Percentiles rank a stretch among this genome's conserved stretches.
phyloP scores from a whole-genome alignment of 2,113 vertebrate genomes.

The Notothenia coriiceps region DNA sequence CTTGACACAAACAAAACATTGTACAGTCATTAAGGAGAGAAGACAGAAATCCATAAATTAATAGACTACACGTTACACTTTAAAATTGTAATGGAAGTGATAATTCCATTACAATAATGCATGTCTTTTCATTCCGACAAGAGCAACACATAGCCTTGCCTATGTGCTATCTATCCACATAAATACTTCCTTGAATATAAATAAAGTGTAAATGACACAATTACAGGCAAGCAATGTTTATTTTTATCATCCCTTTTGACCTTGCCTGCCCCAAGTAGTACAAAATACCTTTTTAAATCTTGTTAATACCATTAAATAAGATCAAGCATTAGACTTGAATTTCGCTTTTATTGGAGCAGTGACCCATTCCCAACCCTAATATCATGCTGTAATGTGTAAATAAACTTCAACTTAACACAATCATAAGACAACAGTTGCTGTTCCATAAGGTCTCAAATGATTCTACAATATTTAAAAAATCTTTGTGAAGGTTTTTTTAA shows the following conservation, averaged over 20 bases:
- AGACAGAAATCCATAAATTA: background rate
- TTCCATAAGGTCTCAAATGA: background rate
- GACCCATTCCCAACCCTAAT: background rate
- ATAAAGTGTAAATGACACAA: too few species aligned
- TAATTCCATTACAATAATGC: background rate
- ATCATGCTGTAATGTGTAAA: background rate
- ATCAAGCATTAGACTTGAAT: background rate
- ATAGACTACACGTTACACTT: background rate
- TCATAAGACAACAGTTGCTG: background rate
- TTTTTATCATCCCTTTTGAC: background rate
- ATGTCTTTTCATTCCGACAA: background rate
- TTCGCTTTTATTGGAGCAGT: background rate
- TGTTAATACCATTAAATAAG: background rate
- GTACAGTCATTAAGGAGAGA: background rate
- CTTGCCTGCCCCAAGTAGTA: background rate
- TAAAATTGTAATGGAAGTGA: background rate
- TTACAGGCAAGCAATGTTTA: background rate
- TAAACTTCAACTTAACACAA: background rate
- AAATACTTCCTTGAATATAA: too few species aligned
- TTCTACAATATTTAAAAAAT: too few species aligned
- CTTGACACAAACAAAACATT: conserved; percentile 20
- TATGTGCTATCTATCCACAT: too few species aligned
- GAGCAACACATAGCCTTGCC: too few species aligned
- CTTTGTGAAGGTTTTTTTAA: background rate
- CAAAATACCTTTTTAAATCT: background rate